Evolutionary conservation across 2,888 invertebrate genomes (phyloP), one percentile per base, ranked within the genome.

Genomic region (Protula sp.): DNA sequence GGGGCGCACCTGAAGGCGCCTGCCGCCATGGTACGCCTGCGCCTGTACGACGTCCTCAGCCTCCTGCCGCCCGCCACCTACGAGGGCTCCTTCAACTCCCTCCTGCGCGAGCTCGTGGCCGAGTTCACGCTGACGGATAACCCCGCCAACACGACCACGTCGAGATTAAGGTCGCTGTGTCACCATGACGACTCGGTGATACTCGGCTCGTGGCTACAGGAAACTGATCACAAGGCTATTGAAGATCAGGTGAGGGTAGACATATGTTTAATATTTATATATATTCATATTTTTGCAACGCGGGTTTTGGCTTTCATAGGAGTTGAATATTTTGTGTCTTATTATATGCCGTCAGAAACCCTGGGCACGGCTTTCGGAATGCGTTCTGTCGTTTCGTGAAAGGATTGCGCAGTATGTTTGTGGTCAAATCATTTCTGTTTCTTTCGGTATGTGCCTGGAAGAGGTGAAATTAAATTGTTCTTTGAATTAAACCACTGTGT

Each of bases 51-150:
- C 82, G 91, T 94, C 0, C 83, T 93, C 9, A 83, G 89, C 4
- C 81, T 90, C 51, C 82, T 92, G 55, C 90, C 91, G 24, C 86
- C 92, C 28, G 87, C 88, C 74, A 87, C 88, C 1, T 88, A 90
- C 79, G 92, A 92, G 85, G 87, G 87, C 87, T 74, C 80, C 30
- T 92, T 93, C 74, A 92, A 94, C 26, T 90, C 92, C 74, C 84
- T 98, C 56, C 83, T 95, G 64, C 85, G 94, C 69, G 90, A 95
- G 85, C 84, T 98, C 54, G 97, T 85, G 5, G 92, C 94, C 0
- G 98, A 98, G 81, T 90, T 98, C 72, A 97, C 95, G 0, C 83
- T 95, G 22, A 90, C 94, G 0, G 98, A 98, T 78, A 94, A 94
- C 78, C 89, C 89, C 27, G 92, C 93, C 14, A 81, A 81, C 64